Evolutionary conservation across 2,113 vertebrate species (phyloP).

Genomic region (Pseudopodoces humilis): DNA sequence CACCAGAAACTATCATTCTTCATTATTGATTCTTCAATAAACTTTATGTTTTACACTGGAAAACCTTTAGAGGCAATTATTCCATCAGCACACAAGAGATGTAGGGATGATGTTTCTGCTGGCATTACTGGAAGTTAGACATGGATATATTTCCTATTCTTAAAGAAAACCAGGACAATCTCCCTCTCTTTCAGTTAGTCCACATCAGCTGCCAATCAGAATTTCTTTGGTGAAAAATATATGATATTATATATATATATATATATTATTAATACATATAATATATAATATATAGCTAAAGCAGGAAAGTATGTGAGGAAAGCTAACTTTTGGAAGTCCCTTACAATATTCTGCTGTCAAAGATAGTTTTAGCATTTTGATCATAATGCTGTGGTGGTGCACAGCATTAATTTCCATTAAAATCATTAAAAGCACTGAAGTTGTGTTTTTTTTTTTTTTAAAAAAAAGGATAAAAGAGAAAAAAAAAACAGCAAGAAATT

Average conservation of each 20-base stretch:
- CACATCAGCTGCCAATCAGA: not conserved
- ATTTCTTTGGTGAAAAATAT: not conserved
- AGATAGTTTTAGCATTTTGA: not conserved
- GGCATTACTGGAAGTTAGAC: not conserved
- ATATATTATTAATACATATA: too few species aligned
- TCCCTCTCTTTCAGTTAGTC: not conserved
- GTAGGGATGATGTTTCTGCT: not conserved
- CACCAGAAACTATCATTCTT: not conserved
- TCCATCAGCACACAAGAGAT: not conserved
- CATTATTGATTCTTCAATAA: not conserved
- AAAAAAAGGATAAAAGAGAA: not conserved
- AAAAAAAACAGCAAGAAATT: not conserved
- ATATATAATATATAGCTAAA: too few species aligned
- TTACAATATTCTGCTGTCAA: not conserved
- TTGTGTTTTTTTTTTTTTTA: too few species aligned
- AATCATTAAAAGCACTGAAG: not conserved
- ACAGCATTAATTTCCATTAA: conserved; percentile 6
- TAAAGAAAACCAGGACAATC: not conserved
- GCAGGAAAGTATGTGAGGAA: not conserved
- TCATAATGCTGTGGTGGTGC: not conserved
- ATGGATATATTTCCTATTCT: not conserved
- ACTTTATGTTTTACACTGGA: not conserved
- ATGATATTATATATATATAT: not conserved
- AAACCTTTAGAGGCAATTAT: not conserved
- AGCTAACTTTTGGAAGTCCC: not conserved